A percentile compares a stretch with the other conserved stretches of the same genome.
Evolutionary conservation across 2,888 invertebrate species (phyloP).

Genomic region (Achlya flavicornis): DNA sequence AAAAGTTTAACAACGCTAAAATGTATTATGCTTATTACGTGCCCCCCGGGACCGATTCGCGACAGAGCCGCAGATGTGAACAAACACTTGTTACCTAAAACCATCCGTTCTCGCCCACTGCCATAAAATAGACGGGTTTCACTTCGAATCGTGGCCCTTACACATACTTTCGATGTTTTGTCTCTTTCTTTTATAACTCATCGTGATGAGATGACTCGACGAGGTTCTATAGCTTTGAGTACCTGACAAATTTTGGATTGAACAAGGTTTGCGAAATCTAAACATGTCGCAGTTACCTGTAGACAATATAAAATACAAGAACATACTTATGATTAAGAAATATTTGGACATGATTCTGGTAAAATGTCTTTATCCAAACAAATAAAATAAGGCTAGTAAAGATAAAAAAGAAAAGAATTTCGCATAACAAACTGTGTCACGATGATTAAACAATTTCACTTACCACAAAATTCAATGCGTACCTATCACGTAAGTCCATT

Average conservation of each 20-base stretch:
- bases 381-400: neutral
- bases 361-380: too few species aligned
- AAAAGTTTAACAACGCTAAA: neutral
- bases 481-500: neutral
- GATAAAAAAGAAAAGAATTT: neutral
- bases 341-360: too few species aligned
- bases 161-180: neutral
- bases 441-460: too few species aligned
- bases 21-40: neutral
- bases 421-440: too few species aligned
- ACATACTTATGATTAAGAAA: too few species aligned
- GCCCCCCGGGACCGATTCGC: slow-evolving; percentile 32
- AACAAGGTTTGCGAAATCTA: neutral
- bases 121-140: slow-evolving; percentile 26
- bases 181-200: neutral
- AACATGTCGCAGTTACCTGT: neutral
- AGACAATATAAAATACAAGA: too few species aligned
- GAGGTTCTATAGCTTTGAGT: neutral
- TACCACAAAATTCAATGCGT: neutral
- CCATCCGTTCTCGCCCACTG: slow-evolving; percentile 27
- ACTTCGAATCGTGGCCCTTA: slow-evolving; percentile 6
- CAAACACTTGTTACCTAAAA: slow-evolving; percentile 60
- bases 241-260: neutral
- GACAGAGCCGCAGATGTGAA: slow-evolving; percentile 56
- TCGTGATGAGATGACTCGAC: neutral